Conservation (phyloP, 2,888 invertebrate species). For the Calameuta filiformis region DNA sequence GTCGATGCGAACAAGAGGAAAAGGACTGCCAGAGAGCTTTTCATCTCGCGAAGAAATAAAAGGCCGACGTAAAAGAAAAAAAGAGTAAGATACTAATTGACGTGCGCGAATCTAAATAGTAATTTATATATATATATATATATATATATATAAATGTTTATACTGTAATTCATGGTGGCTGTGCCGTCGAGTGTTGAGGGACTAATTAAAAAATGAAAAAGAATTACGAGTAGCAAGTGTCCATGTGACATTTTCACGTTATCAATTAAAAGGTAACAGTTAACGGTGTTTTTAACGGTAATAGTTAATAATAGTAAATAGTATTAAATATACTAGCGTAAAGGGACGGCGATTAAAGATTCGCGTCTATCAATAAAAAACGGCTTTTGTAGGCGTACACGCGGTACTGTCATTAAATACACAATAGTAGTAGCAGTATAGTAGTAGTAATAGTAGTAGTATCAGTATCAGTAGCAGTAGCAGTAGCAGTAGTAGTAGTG, state of each 20-base stretch:
- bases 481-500: conserved; percentile 12
- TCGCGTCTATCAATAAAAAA: conserved; percentile 35
- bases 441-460: too few species aligned
- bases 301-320: conserved; percentile 6
- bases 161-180: not conserved
- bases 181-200: not conserved
- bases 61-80: not conserved
- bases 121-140: conserved; percentile 3
- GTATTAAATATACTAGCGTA: conserved; percentile 29
- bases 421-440: too few species aligned
- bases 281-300: not conserved
- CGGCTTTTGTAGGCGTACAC: conserved; percentile 23
- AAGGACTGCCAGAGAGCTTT: too few species aligned
- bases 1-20: too few species aligned
- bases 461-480: too few species aligned
- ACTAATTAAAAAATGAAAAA: not conserved
- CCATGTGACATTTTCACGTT: not conserved
- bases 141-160: not conserved
- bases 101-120: not conserved
- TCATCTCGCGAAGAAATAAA: too few species aligned
- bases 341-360: conserved; percentile 21
- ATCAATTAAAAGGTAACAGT: not conserved
- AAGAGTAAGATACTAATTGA: not conserved
- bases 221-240: too few species aligned
- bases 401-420: conserved; percentile 30